Conservation (phyloP, 1,140 invertebrate species). For the Zelostemma sp. region DNA sequence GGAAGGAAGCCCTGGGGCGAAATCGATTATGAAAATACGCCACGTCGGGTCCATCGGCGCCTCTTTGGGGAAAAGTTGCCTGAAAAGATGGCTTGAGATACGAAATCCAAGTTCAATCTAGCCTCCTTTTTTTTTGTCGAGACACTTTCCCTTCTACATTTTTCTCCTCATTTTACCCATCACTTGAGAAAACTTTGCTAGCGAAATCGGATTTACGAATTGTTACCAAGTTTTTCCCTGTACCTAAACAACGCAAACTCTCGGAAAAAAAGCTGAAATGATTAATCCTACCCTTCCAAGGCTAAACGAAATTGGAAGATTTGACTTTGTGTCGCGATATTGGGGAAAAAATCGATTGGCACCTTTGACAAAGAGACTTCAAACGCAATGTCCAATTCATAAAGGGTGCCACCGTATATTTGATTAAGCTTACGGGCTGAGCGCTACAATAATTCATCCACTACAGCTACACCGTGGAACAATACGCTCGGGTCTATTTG, state of each 20-base stretch:
- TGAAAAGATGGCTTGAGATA: conserved; percentile 26
- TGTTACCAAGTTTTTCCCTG: background rate
- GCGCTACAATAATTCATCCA: too few relatives aligned
- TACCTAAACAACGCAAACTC: background rate
- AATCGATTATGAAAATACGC: conserved; percentile 50
- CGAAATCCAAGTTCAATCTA: conserved; percentile 41
- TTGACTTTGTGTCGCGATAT: conserved; percentile 8
- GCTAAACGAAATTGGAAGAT: conserved; percentile 37
- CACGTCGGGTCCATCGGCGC: conserved; percentile 39
- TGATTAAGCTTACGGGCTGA: conserved; percentile 48
- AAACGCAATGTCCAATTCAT: conserved; percentile 51
- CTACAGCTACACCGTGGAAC: too few relatives aligned
- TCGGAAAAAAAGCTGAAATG: too few relatives aligned
- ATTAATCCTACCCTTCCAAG: too few relatives aligned
- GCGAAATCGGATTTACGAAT: conserved; percentile 33
- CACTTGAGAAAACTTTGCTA: conserved; percentile 15
- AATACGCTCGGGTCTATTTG: too few relatives aligned
- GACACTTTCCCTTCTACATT: conserved; percentile 6
- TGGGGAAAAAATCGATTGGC: conserved; percentile 44
- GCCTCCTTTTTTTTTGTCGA: conserved; percentile 9
- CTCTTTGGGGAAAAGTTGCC: conserved; percentile 40
- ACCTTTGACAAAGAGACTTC: conserved; percentile 47
- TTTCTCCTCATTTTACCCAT: conserved; percentile 24
- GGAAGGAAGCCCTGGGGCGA: conserved; percentile 37
- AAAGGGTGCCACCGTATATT: conserved; percentile 46